Conservation (phyloP, 2,888 invertebrate species). For the Nemotelus pantherinus region DNA sequence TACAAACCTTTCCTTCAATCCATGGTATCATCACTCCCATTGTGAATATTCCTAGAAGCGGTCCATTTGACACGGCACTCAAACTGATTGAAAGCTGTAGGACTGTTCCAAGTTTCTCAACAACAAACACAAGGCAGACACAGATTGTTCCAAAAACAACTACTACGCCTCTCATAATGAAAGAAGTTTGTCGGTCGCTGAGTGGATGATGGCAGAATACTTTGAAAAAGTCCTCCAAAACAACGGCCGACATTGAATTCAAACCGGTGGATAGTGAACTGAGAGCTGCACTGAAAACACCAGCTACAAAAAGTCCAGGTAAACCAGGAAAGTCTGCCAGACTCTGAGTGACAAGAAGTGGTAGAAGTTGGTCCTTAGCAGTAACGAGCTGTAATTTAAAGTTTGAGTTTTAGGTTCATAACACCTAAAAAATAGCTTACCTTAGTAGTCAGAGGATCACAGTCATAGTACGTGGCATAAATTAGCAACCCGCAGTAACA, state of each 20-base stretch:
- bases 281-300: conserved; percentile 89
- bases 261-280: conserved; percentile 83
- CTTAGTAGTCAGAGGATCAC: conserved; percentile 84
- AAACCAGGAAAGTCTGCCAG: conserved; percentile 80
- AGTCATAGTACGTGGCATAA: conserved; percentile 83
- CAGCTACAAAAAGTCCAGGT: conserved; percentile 88
- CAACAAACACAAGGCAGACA: conserved; percentile 71
- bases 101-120: conserved; percentile 75
- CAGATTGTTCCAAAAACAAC: conserved; percentile 73
- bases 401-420: not conserved
- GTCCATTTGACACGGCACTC: conserved; percentile 73
- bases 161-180: conserved; percentile 74
- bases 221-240: conserved; percentile 77
- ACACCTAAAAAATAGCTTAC: conserved; percentile 58
- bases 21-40: conserved; percentile 76
- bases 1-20: conserved; percentile 66
- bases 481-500: conserved; percentile 87
- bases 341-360: conserved; percentile 86
- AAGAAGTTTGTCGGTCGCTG: conserved; percentile 68
- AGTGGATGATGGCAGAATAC: conserved; percentile 67
- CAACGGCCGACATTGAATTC: conserved; percentile 80
- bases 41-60: conserved; percentile 74
- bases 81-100: conserved; percentile 75
- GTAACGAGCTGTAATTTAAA: conserved; percentile 68
- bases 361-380: conserved; percentile 82